Evolutionary conservation across 2,797 vertebrate genomes (phyloP), one percentile per base, ranked within the genome.

Genomic region (Triplophysa yarkandensis): DNA sequence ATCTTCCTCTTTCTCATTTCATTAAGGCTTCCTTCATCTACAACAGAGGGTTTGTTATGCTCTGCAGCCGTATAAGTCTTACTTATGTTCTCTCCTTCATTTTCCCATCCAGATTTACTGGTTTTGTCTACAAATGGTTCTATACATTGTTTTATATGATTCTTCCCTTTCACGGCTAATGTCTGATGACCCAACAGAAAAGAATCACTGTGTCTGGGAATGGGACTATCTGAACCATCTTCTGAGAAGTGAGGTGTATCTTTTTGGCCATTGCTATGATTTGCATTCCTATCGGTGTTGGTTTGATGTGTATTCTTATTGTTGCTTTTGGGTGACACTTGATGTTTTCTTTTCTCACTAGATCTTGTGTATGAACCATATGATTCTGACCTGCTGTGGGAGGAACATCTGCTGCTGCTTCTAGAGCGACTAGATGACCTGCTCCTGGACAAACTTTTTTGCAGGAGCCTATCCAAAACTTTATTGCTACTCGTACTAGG

Each of bases 361-460:
- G 88, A 84, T 28, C 82, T 89, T 67, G 32, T 93, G 17, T 84
- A 80, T 17, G 93, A 95, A 46, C 86, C 90, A 28, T 88, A 93
- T 0, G 95, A 94, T 0, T 93, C 93, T 0, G 96, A 96, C 4
- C 89, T 89, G 27, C 93, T 95, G 74, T 74, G 89, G 1, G 86
- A 94, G 0, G 94, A 95, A 0, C 85, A 92, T 52, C 87, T 93
- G 25, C 94, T 95, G 41, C 89, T 92, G 81, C 95, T 97, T 48
- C 84, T 89, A 3, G 96, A 98, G 28, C 88, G 89, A 0, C 91
- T 89, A n/a, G 86, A 93, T 0, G 94, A 95, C 4, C 87, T 92
- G 7, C 94, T 96, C 60, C 89, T 91, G 21, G 93, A 94, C 21
- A 94, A 95, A 4, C 92, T 88, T 81, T 92, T 94, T 61, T 78